Percentiles rank a stretch among this genome's conserved stretches.
These are phyloP conservation scores for Leptopilina boulardi DNA, from an alignment of 1,140 invertebrate species.

Conservation along the genomic window DNA sequence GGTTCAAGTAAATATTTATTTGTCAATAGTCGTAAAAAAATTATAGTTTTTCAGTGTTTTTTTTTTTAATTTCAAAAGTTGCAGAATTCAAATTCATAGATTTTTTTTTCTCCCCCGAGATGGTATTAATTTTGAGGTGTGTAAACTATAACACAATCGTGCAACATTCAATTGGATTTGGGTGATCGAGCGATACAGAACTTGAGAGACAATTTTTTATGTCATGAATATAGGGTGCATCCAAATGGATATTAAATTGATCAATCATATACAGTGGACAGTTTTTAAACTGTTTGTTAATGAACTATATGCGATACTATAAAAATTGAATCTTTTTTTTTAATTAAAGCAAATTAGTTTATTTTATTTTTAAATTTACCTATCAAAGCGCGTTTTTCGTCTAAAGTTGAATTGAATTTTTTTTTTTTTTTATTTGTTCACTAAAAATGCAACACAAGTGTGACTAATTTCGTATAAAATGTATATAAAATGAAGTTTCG, in stretches of 20 bases:
- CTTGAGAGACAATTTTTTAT: neutral
- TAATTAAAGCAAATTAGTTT: neutral
- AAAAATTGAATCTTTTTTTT: neutral
- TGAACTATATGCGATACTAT: too few relatives aligned
- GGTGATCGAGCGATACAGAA: neutral
- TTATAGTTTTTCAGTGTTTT: too few relatives aligned
- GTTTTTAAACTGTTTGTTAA: neutral
- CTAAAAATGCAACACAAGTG: constrained; percentile 14
- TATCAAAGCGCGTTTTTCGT: neutral
- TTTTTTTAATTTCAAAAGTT: too few relatives aligned
- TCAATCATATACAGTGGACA: neutral
- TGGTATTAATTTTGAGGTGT: neutral
- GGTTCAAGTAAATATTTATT: too few relatives aligned
- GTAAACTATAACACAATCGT: neutral
- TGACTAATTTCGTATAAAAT: neutral
- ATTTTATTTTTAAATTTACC: neutral
- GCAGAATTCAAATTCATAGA: neutral
- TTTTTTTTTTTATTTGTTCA: neutral
- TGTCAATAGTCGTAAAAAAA: too few relatives aligned
- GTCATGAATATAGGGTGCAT: neutral
- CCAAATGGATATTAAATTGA: constrained; percentile 1
- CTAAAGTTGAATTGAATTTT: neutral
- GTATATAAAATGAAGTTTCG: neutral
- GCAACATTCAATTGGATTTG: neutral
- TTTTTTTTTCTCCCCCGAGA: too few relatives aligned